A percentile compares a stretch with the other conserved stretches of the same genome.
These are phyloP conservation scores for Melierax canorus DNA, from an alignment of 2,113 vertebrate genomes.

Conservation along the genomic window DNA sequence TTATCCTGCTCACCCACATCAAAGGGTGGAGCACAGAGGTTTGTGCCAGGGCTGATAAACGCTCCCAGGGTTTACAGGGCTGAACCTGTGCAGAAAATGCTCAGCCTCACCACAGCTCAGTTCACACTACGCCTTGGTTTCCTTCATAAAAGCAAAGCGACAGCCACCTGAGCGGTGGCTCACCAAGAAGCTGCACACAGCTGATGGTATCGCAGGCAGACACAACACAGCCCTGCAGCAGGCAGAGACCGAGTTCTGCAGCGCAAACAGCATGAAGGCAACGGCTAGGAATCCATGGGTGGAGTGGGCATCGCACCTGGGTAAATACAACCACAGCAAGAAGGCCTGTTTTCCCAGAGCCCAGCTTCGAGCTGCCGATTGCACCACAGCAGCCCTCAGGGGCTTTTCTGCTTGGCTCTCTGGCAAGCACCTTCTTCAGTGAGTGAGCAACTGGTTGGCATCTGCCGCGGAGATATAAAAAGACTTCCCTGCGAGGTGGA, in stretches of 20 bases:
- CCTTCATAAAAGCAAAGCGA: background rate
- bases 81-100: background rate
- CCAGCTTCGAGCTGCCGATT: background rate
- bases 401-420: background rate
- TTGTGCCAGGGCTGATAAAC: background rate
- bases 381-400: background rate
- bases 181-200: accelerated
- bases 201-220: background rate
- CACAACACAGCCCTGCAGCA: background rate
- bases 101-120: accelerated
- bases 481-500: background rate
- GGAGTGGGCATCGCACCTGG: background rate
- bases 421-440: background rate
- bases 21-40: background rate
- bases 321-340: background rate
- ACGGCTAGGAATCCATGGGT: slow-evolving; percentile 12
- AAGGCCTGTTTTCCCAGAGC: background rate
- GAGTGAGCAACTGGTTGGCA: background rate
- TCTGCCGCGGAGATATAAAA: background rate
- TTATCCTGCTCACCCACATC: background rate
- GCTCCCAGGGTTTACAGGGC: background rate
- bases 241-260: background rate
- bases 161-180: background rate
- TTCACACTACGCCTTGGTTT: background rate
- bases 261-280: background rate